Conservation (phyloP, 2,797 vertebrate species). For the Rhadinocentrus ornatus region DNA sequence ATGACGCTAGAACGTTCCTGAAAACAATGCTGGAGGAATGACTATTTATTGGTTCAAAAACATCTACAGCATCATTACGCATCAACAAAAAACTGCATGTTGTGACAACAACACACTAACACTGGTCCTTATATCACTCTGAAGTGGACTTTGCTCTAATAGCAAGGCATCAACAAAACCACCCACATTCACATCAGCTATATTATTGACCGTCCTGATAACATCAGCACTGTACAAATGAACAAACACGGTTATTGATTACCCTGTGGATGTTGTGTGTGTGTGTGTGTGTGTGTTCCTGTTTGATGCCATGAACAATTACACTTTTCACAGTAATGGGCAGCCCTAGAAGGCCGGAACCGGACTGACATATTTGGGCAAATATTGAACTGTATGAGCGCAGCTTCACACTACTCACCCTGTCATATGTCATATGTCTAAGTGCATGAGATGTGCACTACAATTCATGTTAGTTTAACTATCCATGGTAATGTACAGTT, state of each 20-base stretch:
- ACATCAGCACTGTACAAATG: constrained; percentile 56
- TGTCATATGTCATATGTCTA: constrained; percentile 9
- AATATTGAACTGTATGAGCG: constrained; percentile 31
- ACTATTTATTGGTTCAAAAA: constrained; percentile 17
- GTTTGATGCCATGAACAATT: constrained; percentile 37
- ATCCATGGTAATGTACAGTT: not conserved
- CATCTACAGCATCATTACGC: constrained; percentile 1
- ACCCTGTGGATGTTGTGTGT: constrained; percentile 34
- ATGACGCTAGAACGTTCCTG: constrained; percentile 18
- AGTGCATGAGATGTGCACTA: constrained; percentile 10
- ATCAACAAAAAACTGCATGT: constrained; percentile 37
- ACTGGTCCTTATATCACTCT: constrained; percentile 3
- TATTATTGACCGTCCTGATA: constrained; percentile 68
- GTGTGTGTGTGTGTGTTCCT: constrained; percentile 37
- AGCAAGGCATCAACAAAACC: constrained; percentile 50
- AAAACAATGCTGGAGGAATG: constrained; percentile 11
- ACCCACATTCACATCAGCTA: constrained; percentile 49
- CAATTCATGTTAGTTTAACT: not conserved
- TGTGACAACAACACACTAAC: constrained; percentile 25
- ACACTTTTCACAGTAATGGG: constrained; percentile 60
- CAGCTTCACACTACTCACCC: constrained; percentile 11
- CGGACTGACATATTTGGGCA: constrained; percentile 58
- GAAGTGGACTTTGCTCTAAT: constrained; percentile 41
- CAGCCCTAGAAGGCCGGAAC: constrained; percentile 42
- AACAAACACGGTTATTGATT: constrained; percentile 70